Evolutionary conservation across 2,888 invertebrate genomes (phyloP), one percentile per base, ranked within the genome.

Genomic region (Polyommatus iphigenia): DNA sequence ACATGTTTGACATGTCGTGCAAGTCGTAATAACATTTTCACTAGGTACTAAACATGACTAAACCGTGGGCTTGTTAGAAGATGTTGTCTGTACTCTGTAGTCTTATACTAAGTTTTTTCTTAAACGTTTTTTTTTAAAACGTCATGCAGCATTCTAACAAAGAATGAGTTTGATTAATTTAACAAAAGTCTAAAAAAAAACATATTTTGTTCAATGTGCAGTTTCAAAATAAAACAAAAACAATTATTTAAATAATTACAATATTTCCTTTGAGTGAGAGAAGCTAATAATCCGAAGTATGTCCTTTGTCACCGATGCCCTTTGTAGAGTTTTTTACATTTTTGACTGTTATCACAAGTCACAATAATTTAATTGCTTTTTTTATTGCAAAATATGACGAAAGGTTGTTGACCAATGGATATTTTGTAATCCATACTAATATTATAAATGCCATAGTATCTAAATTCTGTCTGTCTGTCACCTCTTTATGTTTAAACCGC

Each of bases 251-350:
- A 32, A 32, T 32, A 62, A 62, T 62, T 20, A 24, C 24, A 24
- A 62, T 62, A 62, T 18, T 32, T 67, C 6, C 67, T 67, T 67
- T 29, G 29, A 67, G 67, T 62, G 10, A 62, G 67, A 67, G 15
- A 24, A 24, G 13, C 29, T 32, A 67, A 67, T 32, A 62, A 67
- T 67, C 29, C 29, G 67, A 67, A 67, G 15, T 67, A 67, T 67
- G 67, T 15, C 5, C 67, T 67, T 67, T 67, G 67, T 29, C 67
- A 18, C 18, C 29, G 29, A 67, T 67, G 67, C 29, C 67, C 67
- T 67, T 67, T 67, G 67, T 67, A 29, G 24, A 67, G 29, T 67
- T 67, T 62, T 62, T 29, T 67, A 67, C 67, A 32, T 67, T 67
- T 67, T 67, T 29, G 67, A 67, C 2, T 15, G 29, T 24, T 15